Evolutionary conservation across 2,797 vertebrate species (phyloP).

Genomic region (Spinus olivaceus): DNA sequence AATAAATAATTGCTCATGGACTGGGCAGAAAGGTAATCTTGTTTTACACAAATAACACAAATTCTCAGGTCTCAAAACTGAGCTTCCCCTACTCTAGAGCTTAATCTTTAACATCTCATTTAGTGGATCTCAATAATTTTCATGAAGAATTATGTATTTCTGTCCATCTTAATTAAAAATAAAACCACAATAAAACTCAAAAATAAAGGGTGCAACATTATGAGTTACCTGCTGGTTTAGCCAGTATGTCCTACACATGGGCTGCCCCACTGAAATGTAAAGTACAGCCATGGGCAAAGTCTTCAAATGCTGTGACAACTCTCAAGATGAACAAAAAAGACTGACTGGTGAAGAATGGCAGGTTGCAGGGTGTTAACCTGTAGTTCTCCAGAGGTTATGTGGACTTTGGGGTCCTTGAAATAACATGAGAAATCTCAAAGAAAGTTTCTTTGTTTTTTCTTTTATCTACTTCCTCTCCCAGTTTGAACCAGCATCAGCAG

Average conservation of each 20-base stretch:
- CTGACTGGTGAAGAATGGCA: background rate
- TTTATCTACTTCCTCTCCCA: slow-evolving; percentile 8
- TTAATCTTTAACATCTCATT: background rate
- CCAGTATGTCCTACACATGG: background rate
- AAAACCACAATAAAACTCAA: background rate
- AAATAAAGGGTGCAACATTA: background rate
- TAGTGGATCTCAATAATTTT: background rate
- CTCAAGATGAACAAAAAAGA: background rate
- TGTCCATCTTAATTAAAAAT: background rate
- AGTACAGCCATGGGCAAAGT: background rate
- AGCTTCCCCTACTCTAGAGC: background rate
- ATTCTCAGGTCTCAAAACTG: background rate
- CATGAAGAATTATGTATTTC: background rate
- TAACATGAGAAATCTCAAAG: background rate
- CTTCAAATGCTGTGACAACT: background rate
- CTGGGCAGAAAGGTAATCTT: background rate
- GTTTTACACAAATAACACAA: background rate
- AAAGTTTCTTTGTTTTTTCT: background rate
- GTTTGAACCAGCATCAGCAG: background rate
- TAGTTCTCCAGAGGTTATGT: background rate
- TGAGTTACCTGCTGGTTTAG: background rate
- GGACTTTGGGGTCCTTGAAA: background rate
- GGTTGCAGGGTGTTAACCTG: fast-evolving
- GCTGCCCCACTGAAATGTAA: background rate
- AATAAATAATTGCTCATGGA: background rate